Conservation (phyloP, 2,113 vertebrate genomes). For the Saccopteryx leptura region DNA sequence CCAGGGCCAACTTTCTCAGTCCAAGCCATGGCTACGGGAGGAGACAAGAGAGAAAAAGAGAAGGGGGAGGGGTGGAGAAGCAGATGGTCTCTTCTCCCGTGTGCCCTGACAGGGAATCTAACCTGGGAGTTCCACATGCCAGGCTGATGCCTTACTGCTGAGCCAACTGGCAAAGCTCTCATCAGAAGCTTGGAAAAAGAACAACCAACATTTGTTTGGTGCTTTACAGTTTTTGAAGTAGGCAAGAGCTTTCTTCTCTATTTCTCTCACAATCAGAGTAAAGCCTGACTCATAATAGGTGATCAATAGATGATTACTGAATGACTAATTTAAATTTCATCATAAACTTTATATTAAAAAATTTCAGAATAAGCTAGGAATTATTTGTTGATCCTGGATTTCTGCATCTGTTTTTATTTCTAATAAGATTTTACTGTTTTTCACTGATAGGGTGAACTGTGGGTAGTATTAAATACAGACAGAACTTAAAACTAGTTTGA, state of each 20-base stretch:
- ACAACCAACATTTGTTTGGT: neutral
- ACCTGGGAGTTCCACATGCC: no score
- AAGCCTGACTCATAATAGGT: neutral
- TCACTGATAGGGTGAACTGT: neutral
- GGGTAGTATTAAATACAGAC: neutral
- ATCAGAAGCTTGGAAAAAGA: conserved; percentile 16
- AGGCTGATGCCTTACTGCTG: no score
- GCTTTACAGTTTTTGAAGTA: neutral
- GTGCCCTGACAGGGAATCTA: no score
- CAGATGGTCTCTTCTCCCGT: no score
- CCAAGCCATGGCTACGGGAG: no score
- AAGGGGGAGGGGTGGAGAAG: no score
- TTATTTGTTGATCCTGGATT: neutral
- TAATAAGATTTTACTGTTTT: conserved; percentile 5
- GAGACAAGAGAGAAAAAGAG: no score
- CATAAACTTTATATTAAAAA: neutral
- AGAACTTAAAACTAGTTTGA: neutral
- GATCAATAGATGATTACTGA: neutral
- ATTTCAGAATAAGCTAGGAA: conserved; percentile 13
- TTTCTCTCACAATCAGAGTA: neutral
- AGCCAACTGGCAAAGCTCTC: neutral
- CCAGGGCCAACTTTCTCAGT: no score
- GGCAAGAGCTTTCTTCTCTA: neutral
- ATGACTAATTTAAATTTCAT: neutral
- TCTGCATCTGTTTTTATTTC: neutral